Base-by-base conservation (phyloP, 2,113 vertebrate species). In the Cinclus mexicanus region DNA sequence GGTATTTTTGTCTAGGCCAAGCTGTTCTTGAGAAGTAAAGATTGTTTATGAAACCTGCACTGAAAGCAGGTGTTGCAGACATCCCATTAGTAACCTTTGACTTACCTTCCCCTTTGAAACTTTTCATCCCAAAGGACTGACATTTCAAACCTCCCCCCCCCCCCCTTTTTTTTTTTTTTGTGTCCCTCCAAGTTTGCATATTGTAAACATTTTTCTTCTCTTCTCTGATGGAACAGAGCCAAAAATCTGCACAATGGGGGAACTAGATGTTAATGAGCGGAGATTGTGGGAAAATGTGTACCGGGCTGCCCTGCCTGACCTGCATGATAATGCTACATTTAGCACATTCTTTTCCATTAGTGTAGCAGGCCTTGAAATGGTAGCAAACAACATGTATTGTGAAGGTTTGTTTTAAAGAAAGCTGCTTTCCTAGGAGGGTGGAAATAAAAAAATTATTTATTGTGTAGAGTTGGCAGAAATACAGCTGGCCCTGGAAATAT, bases 211-310 rank as follows among this genome's bases (percentile, higher is more conserved):
- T 96, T 96, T 96, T 97, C 92, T 96, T 92, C 77, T 89, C 83
- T 89, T 61, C 75, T 93, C 77, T 95, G 74, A 76, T 97, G 96
- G 96, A 97, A 97, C 76, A 25, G 94, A 94, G 92, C 95, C 97
- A 97, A 97, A 96, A 96, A 71, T 81, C 90, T 93, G 89, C 95
- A 97, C 97, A 97, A 97, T 97, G 78, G 94, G 95, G 87, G 93
- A 97, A 96, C 92, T 96, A 94, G 95, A 97, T 93, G 93, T 96
- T 97, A 97, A 97, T 97, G 97, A 97, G 95, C 88, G 83, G 89
- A 97, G 96, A 97, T 97, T 97, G 97, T 97, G 97, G 97, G 97
- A 98, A 97, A 97, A 92, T 84, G 93, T 94, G 94, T 97, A 94
- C 72, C 14, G 44, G 87, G 82, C 77, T 96, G 96, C 94, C 97